Conservation (phyloP, 2,797 vertebrate genomes). For the Sebastolobus alascanus region DNA sequence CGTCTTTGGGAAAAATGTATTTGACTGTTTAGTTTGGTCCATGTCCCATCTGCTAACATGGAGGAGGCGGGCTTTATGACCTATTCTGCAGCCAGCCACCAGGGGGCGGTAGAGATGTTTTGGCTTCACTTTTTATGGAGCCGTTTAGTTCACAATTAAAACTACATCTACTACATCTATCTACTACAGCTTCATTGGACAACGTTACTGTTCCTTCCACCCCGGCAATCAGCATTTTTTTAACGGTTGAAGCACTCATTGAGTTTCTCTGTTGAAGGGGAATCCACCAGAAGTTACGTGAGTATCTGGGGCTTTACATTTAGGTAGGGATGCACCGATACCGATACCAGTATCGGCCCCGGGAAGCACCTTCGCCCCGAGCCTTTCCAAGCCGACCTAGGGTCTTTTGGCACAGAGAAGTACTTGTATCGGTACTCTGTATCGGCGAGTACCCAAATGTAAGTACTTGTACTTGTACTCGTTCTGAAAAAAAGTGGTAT, state of each 20-base stretch:
- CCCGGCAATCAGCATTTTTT: not conserved
- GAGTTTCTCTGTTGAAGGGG: not conserved
- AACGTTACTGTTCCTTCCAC: not conserved
- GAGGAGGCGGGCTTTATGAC: not conserved
- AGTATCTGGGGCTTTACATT: not conserved
- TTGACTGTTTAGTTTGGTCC: not conserved
- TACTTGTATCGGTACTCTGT: no score
- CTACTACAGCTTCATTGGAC: not conserved
- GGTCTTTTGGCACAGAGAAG: no score
- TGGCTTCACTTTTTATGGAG: no score
- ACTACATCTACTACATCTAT: not conserved
- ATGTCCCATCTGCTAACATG: not conserved
- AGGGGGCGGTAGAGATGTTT: not conserved
- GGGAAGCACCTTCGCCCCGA: accelerated
- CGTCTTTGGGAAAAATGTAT: no score
- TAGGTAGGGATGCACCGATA: no score
- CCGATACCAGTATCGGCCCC: no score
- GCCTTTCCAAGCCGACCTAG: no score
- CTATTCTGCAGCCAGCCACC: not conserved
- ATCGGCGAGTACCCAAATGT: no score
- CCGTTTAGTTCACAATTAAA: not conserved
- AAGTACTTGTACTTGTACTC: no score
- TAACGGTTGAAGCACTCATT: not conserved
- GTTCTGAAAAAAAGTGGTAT: no score
- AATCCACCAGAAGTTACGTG: not conserved